Evolutionary conservation across 2,888 invertebrate species (phyloP), one percentile per base, ranked within the genome.

Genomic region (Spisula subtruncata): DNA sequence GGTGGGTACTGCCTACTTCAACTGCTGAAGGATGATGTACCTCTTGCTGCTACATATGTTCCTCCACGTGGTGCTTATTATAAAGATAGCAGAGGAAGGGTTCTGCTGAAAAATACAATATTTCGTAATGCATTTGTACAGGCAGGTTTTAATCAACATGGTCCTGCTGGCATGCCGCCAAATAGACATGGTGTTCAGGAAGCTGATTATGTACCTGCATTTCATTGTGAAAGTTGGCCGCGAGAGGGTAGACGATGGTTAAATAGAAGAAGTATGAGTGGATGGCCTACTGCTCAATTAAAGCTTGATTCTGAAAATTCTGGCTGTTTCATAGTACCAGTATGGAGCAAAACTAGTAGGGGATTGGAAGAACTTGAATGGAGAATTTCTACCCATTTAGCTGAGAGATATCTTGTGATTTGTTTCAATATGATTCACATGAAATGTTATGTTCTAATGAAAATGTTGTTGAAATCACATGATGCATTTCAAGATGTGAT

Each of bases 401-500:
- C 54, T 6, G 83, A 83, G 35, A 54, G 83, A 56, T 20, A 41
- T 60, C 60, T 83, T 12, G 60, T 83, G 6, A 60, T 71, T 16
- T 29, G 71, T 71, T 71, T 71, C 14, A 71, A 66, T n/a, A 82
- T 56, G 5, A 86, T 46, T 41, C 86, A 86, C 32, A 81, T 86
- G 25, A 35, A 29, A 71, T 71, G 51, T 82, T 86, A 71, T n/a
- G 71, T 82, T 18, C 41, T 86, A 25, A n/a, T 86, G 14, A 86
- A 86, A 71, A 48, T 86, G 51, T 56, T 86, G 14, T 29, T 86
- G 16, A 86, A 86, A 71, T 41, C 66, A 71, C 71, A 46, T 18
- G 66, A 48, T 25, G 48, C 8, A 16, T 51, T 81, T 66, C 16
- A 66, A 12, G 71, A 88, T 18, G 25, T 20, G 8, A 71, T 88